phyloP scores from a whole-genome alignment of 2,113 vertebrate species.

The Odontesthes bonariensis region DNA sequence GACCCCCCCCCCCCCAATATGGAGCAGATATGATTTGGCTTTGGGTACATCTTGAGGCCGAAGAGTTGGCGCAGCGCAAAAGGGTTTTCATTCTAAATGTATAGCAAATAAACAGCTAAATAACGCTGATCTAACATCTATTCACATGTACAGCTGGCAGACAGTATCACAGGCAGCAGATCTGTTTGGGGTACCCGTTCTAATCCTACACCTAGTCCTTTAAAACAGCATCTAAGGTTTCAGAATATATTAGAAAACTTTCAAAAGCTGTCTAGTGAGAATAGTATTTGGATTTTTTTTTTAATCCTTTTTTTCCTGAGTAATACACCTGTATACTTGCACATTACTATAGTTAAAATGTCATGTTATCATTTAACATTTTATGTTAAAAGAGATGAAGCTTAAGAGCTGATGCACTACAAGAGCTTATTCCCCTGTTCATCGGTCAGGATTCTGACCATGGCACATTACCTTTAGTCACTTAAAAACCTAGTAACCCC shows the following conservation, averaged over 20 bases:
- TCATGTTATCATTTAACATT: conserved; percentile 7
- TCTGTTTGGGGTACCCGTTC: neutral
- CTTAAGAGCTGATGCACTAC: conserved; percentile 1
- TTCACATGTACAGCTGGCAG: conserved; percentile 60
- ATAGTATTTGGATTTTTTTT: conserved; percentile 5
- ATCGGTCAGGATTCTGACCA: neutral
- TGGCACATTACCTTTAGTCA: conserved; percentile 16
- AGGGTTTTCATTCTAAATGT: conserved; percentile 67
- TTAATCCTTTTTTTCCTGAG: conserved; percentile 52
- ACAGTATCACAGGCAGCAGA: conserved; percentile 65
- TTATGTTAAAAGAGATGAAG: conserved; percentile 2
- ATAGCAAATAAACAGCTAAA: conserved; percentile 32
- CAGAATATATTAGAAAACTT: conserved; percentile 10
- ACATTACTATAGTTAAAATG: neutral
- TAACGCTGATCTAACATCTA: conserved; percentile 77
- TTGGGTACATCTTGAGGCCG: neutral
- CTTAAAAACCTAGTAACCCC: too few species aligned
- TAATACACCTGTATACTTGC: conserved; percentile 17
- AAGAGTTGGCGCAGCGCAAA: neutral
- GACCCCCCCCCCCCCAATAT: neutral
- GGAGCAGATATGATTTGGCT: neutral
- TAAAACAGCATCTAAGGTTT: conserved; percentile 18
- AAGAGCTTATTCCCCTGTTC: conserved; percentile 45
- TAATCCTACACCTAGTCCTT: neutral
- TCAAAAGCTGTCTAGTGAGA: conserved; percentile 16